phyloP scores from a whole-genome alignment of 2,113 vertebrate genomes.

The Scalopus aquaticus region DNA sequence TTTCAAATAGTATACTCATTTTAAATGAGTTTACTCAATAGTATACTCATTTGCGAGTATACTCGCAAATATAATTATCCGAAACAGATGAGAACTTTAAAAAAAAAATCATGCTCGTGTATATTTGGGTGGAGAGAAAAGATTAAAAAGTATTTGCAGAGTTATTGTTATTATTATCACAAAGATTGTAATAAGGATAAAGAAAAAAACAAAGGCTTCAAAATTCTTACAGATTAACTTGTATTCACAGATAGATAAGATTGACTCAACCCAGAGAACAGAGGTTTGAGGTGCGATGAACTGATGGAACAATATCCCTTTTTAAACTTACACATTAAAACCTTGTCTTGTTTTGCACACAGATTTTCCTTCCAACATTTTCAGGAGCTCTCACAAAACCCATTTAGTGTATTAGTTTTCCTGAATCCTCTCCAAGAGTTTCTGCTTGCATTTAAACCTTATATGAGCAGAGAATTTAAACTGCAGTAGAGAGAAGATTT shows the following conservation, averaged over 20 bases:
- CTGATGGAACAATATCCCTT: background rate
- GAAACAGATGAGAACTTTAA: background rate
- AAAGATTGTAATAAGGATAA: background rate
- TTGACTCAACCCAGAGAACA: background rate
- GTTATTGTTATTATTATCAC: background rate
- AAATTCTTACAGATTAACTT: constrained; percentile 7
- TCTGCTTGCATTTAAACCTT: background rate
- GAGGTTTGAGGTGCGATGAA: background rate
- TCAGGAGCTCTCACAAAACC: constrained; percentile 29
- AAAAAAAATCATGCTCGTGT: background rate
- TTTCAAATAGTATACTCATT: constrained; percentile 31
- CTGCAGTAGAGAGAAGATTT: constrained; percentile 25
- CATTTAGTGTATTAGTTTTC: constrained; percentile 50
- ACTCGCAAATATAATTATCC: no score
- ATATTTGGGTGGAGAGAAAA: constrained; percentile 1
- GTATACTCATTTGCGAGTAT: background rate
- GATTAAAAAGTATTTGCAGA: constrained; percentile 40
- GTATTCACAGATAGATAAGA: constrained; percentile 24
- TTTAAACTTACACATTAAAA: constrained; percentile 13
- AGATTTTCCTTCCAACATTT: constrained; percentile 10
- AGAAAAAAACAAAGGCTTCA: constrained; percentile 11
- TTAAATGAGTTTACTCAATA: no score
- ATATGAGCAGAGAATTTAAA: constrained; percentile 13
- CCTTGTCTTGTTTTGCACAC: constrained; percentile 41
- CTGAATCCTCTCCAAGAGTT: constrained; percentile 43